phyloP scores from a whole-genome alignment of 2,888 invertebrate genomes.

The Agriopis marginaria region DNA sequence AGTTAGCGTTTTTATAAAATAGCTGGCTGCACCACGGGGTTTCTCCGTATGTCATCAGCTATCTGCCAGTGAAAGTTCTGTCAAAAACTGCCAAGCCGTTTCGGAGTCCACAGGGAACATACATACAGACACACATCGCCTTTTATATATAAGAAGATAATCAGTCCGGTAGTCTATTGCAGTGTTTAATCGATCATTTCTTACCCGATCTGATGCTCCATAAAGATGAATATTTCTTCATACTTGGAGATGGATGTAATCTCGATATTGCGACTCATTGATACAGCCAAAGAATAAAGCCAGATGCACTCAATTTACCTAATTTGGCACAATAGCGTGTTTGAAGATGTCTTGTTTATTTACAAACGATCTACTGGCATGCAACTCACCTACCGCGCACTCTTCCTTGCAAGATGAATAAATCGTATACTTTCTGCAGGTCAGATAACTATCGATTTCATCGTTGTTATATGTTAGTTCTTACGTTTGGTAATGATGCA shows the following conservation, averaged over 20 bases:
- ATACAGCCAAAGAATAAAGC: slow-evolving; percentile 45
- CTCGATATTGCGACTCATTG: slow-evolving; percentile 32
- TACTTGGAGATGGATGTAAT: slow-evolving; percentile 23
- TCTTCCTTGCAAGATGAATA: slow-evolving; percentile 49
- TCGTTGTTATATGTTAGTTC: slow-evolving; percentile 42
- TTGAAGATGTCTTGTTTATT: slow-evolving; percentile 54
- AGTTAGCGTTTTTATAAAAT: too few relatives aligned
- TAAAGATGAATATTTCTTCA: slow-evolving; percentile 6
- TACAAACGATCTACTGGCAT: slow-evolving; percentile 52
- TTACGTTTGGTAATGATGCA: slow-evolving; percentile 49
- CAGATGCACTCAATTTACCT: slow-evolving; percentile 49
- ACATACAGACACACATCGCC: too few relatives aligned
- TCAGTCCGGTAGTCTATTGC: slow-evolving; percentile 6
- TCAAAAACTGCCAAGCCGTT: too few relatives aligned
- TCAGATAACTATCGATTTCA: slow-evolving; percentile 52
- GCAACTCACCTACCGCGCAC: slow-evolving; percentile 55
- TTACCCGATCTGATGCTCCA: slow-evolving; percentile 39
- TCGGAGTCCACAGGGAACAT: too few relatives aligned
- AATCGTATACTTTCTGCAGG: slow-evolving; percentile 59
- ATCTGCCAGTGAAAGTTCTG: too few relatives aligned
- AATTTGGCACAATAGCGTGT: slow-evolving; percentile 54
- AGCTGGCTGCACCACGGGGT: too few relatives aligned
- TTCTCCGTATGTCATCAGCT: too few relatives aligned
- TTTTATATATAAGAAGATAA: too few relatives aligned
- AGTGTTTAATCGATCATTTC: slow-evolving; percentile 24